A percentile compares a stretch with the other conserved stretches of the same genome.
Evolutionary conservation across 2,797 vertebrate genomes (phyloP).

Genomic region (Cyclopterus lumpus): DNA sequence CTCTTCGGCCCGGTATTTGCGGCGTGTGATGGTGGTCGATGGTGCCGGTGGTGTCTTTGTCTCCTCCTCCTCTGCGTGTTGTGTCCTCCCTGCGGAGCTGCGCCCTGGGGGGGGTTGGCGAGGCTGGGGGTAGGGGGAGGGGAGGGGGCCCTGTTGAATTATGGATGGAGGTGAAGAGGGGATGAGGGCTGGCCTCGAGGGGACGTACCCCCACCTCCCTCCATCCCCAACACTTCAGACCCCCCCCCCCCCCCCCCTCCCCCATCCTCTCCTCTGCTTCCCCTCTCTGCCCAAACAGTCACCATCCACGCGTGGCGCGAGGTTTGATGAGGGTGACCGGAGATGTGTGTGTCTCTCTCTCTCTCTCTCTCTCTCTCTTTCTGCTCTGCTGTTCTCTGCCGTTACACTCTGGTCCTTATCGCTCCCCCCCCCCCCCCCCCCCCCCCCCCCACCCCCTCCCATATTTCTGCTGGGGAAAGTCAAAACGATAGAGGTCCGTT

Average conservation of each 20-base stretch:
- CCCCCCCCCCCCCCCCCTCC: conserved; percentile 25
- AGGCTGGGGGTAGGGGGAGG: not conserved
- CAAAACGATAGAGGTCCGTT: conserved; percentile 64
- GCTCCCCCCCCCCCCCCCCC: conserved; percentile 22
- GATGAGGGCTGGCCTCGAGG: conserved; percentile 73
- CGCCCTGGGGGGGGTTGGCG: conserved; percentile 65
- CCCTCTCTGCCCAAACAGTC: conserved; percentile 61
- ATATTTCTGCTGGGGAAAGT: conserved; percentile 57
- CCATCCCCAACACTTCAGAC: conserved; percentile 46
- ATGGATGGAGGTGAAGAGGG: conserved; percentile 85
- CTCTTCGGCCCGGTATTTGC: too few relatives aligned
- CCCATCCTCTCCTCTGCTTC: conserved; percentile 21
- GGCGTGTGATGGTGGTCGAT: too few relatives aligned
- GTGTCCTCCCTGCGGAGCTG: conserved; percentile 62
- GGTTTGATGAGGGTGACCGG: conserved; percentile 77
- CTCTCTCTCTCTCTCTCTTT: conserved; percentile 26
- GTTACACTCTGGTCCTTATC: conserved; percentile 63
- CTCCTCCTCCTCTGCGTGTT: conserved; percentile 54
- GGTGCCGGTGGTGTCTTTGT: conserved; percentile 44
- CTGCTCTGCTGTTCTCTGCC: conserved; percentile 34
- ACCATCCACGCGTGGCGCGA: conserved; percentile 73
- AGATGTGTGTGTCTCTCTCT: conserved; percentile 51
- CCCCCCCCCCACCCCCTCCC: conserved; percentile 3
- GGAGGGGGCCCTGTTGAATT: conserved; percentile 80
- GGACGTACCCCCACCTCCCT: conserved; percentile 48